Evolutionary conservation across 2,888 invertebrate species (phyloP), one percentile per base, ranked within the genome.

Genomic region (Scaptomyza parva): DNA sequence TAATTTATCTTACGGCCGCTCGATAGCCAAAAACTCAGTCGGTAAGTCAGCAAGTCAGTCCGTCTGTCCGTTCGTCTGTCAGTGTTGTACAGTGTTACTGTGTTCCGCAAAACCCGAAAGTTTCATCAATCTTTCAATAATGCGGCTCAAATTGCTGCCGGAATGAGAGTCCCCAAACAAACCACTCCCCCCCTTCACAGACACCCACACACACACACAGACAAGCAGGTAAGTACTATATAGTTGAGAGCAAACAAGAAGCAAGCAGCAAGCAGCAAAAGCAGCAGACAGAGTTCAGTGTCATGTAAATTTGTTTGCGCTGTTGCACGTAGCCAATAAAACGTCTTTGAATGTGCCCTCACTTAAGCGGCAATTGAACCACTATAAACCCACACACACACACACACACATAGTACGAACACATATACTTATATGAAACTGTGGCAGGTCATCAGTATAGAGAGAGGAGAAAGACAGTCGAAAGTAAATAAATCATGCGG

Each of bases 41-140:
- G 24, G 51, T 41, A 18, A 35, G 48, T 35, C 48, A 33, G 48
- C 8, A 2, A 17, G 35, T 14, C 35, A 17, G 35, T n/a, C n/a
- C n/a, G n/a, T 70, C 75, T 47, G 39, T 58, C 48, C 20, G 51
- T 41, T 14, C 22, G 48, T 35, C 48, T 22, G 48, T 39, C 12
- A 17, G 18, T 51, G 39, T 26, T 18, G 51, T 26, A 26, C 26
- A 28, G 61, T 33, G 55, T 17, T 26, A 26, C 26, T 20, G 61
- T 33, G 55, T 17, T 17, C 9, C 35, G 17, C 35, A 8, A 9
- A 37, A 63, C 73, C 48, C 8, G 22, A 62, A 61, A 84, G 57
- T 81, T 81, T 85, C 85, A 84, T 84, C 87, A 87, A 84, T 84
- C 87, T 84, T 84, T 85, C 85, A 85, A 84, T 84, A 87, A 84